phyloP scores from a whole-genome alignment of 2,113 vertebrate species.

The Cairina moschata region DNA sequence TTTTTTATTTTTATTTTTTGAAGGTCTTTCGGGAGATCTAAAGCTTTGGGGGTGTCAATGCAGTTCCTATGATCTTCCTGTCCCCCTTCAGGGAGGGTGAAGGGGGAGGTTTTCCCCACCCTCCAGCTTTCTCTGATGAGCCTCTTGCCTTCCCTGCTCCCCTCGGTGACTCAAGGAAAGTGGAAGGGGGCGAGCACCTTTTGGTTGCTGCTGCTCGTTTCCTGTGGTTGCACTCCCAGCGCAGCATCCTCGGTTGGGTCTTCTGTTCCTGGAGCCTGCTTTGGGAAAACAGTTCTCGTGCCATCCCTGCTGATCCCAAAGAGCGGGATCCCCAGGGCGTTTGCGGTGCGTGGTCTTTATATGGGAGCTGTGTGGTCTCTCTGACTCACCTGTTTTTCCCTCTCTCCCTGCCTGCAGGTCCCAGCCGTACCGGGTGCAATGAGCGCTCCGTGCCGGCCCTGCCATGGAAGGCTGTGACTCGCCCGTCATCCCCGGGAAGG shows the following conservation, averaged over 20 bases:
- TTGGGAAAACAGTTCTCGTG: accelerated
- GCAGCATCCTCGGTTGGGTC: accelerated
- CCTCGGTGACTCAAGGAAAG: accelerated
- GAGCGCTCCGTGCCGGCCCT: slow-evolving; percentile 96
- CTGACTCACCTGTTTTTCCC: background rate
- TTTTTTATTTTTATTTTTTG: background rate
- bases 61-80: background rate
- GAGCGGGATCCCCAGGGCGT: accelerated
- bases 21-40: background rate
- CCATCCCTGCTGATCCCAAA: accelerated
- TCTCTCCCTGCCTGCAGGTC: slow-evolving; percentile 72
- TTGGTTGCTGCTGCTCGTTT: accelerated
- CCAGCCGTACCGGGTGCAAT: slow-evolving; percentile 95
- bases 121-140: background rate
- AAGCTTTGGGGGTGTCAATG: background rate
- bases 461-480: slow-evolving; percentile 99
- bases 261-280: accelerated
- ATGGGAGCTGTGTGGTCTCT: accelerated
- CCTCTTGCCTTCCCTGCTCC: background rate
- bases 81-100: accelerated
- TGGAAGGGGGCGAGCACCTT: no score
- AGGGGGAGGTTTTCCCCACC: background rate
- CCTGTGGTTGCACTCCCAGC: background rate
- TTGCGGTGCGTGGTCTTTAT: background rate
- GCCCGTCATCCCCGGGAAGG: slow-evolving; percentile 98